phyloP scores from a whole-genome alignment of 2,888 invertebrate genomes.

The Clusia tigrina region DNA sequence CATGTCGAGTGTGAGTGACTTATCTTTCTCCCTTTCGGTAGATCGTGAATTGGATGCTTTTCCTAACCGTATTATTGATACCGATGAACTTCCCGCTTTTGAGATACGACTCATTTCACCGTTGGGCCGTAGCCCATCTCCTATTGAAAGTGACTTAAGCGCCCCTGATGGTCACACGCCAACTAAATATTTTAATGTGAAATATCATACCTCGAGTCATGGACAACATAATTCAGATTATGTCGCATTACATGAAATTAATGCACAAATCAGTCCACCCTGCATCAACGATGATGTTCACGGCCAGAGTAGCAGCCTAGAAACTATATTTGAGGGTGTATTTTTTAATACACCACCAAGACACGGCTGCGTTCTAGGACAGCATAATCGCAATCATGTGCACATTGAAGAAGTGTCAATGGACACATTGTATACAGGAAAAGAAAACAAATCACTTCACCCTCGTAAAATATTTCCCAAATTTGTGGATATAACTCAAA shows the following conservation, averaged over 20 bases:
- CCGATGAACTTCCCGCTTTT: constrained; percentile 59
- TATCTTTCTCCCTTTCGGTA: constrained; percentile 50
- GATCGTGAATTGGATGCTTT: constrained; percentile 49
- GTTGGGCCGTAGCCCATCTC: constrained; percentile 58
- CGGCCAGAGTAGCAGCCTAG: constrained; percentile 46
- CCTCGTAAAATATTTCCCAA: no score
- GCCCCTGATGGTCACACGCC: neutral
- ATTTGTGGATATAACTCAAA: no score
- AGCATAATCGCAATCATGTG: constrained; percentile 33
- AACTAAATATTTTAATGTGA: neutral
- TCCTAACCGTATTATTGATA: constrained; percentile 35
- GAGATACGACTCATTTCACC: constrained; percentile 60
- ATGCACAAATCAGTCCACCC: constrained; percentile 60
- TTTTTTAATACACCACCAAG: constrained; percentile 60
- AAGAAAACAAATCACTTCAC: constrained; percentile 49
- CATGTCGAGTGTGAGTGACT: constrained; percentile 55
- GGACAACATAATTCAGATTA: constrained; percentile 50
- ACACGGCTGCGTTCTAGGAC: constrained; percentile 30
- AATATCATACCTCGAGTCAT: constrained; percentile 26
- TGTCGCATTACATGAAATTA: constrained; percentile 59
- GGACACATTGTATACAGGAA: constrained; percentile 48
- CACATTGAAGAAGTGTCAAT: constrained; percentile 51
- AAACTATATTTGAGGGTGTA: constrained; percentile 62
- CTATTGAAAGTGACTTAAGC: constrained; percentile 49
- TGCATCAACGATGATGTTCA: constrained; percentile 42